Percentiles rank a stretch among this genome's conserved stretches.
Evolutionary conservation across 2,888 invertebrate species (phyloP).

Genomic region (Caenorhabditis sp.): DNA sequence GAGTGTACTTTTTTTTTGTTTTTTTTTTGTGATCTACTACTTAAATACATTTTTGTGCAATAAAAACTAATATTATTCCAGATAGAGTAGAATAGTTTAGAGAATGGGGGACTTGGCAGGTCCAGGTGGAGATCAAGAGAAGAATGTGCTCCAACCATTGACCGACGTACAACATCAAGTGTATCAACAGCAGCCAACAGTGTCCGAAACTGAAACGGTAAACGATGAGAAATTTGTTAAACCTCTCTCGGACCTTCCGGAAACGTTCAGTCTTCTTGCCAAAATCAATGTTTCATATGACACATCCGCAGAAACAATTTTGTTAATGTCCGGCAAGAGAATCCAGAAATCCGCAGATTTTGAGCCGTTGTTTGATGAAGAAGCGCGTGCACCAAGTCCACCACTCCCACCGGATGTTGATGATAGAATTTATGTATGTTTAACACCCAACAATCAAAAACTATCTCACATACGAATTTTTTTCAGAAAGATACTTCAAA

Average conservation of each 20-base stretch:
- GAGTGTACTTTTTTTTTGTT: no score
- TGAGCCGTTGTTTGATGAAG: slow-evolving; percentile 64
- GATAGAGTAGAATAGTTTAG: slow-evolving; percentile 57
- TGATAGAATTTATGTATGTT: background rate
- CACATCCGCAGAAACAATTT: slow-evolving; percentile 71
- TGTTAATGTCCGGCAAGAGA: slow-evolving; percentile 35
- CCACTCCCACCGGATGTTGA: slow-evolving; percentile 38
- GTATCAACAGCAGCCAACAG: slow-evolving; percentile 76
- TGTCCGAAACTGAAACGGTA: slow-evolving; percentile 14
- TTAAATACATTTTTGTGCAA: no score
- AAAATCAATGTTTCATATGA: slow-evolving; percentile 69
- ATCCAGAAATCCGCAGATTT: slow-evolving; percentile 34
- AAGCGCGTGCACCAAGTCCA: slow-evolving; percentile 40
- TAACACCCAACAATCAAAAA: no score
- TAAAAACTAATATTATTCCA: no score
- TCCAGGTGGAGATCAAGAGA: slow-evolving; percentile 10
- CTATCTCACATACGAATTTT: no score
- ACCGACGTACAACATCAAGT: slow-evolving; percentile 82
- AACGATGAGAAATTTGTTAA: background rate
- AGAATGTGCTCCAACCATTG: slow-evolving; percentile 73
- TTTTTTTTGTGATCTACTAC: no score
- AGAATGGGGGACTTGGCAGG: slow-evolving; percentile 59
- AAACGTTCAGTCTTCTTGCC: slow-evolving; percentile 62
- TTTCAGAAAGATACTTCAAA: slow-evolving; percentile 11
- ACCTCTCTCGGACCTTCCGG: slow-evolving; percentile 49